Evolutionary conservation across 2,797 vertebrate genomes (phyloP), one percentile per base, ranked within the genome.

Genomic region (Nannoperca australis): DNA sequence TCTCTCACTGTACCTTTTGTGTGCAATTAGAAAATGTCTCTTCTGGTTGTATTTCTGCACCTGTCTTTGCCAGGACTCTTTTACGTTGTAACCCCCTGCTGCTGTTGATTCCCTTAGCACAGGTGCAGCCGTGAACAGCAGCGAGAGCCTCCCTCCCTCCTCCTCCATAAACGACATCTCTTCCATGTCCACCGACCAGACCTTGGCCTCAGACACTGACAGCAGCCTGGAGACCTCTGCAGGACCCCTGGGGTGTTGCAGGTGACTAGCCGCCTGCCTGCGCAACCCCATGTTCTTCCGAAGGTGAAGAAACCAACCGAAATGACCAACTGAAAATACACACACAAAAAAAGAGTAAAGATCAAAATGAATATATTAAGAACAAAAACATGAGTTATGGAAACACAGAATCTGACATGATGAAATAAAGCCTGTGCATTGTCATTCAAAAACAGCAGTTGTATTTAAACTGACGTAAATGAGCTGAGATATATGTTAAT

Each of bases 41-140:
- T 12, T 30, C 2, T 58, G 42, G 12, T 56, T 85, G 38, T 85
- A 55, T 78, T 67, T 81, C 10, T 78, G 63, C 76, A 30, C 32
- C 62, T 14, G 13, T 59, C 24, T 81, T 80, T 13, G 17, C 9
- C 51, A 1, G 82, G 80, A 85, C 85, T 88, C 90, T 88, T 82
- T 87, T 90, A 95, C 88, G 95, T 96, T 98, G 97, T 97, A 98
- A 99, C 97, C 96, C 95, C 96, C 91, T 88, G 79, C 86, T 91
- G 95, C 92, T 94, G 96, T 98, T 99, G 91, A 78, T 99, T 99
- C 97, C 96, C 98, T 96, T 95, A 99, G 98, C 98, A 95, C 98
- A 99, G 98, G 98, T 99, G 98, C 98, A 99, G 98, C 98, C 97
- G 96, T 99, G 98, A 99, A 99, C 97, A 98, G 97, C 96, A 99